A percentile compares a stretch with the other conserved stretches of the same genome.
These are phyloP conservation scores for Triops longicaudatus DNA, from an alignment of 1,140 invertebrate species.

Conservation along the genomic window DNA sequence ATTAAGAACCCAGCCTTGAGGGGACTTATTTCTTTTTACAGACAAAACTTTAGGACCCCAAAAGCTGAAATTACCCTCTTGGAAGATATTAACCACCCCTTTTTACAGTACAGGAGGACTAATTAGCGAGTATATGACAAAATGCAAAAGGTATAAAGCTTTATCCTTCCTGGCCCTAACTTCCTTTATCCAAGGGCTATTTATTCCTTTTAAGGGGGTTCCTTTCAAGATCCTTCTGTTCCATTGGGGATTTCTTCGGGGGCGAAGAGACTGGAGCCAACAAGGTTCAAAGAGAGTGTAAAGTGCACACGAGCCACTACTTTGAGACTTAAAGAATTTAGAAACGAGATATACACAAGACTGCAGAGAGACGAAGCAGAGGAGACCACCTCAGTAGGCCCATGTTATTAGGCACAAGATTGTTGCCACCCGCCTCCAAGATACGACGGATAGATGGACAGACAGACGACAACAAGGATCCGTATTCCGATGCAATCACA, in stretches of 20 bases:
- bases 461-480: background rate
- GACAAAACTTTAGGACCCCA: no score
- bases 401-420: no score
- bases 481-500: background rate
- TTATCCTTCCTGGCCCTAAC: background rate
- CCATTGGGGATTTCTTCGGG: background rate
- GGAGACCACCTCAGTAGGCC: no score
- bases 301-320: constrained; percentile 14
- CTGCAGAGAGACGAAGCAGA: background rate
- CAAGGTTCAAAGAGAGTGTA: background rate
- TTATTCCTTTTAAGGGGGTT: background rate
- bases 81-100: background rate
- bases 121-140: constrained; percentile 3
- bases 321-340: background rate
- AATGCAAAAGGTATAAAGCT: background rate
- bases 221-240: no score
- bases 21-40: no score
- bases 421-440: no score
- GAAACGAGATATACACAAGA: background rate
- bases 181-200: background rate
- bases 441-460: background rate
- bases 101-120: background rate
- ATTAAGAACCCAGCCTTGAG: no score
- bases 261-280: background rate
- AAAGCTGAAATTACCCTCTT: background rate